Base-by-base conservation (phyloP, 2,797 vertebrate species). In the Cuculus canorus region DNA sequence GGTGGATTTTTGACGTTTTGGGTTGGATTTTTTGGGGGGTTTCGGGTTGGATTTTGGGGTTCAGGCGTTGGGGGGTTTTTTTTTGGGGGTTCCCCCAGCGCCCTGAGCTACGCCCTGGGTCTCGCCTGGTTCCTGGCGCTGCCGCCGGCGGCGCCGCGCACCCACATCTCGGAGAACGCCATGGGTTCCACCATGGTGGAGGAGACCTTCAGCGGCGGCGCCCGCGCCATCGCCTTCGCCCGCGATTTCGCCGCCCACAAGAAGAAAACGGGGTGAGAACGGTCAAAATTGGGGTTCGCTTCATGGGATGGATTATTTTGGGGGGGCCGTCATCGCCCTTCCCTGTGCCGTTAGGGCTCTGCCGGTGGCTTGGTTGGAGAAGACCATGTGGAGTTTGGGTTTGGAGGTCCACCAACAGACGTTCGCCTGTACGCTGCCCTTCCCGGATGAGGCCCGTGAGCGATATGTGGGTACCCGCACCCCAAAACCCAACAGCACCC, bases 141-240 rank as follows among this genome's bases (percentile, higher is more conserved):
- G 91, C 98, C 98, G 64, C 98, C 99, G 0, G 98, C 99, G 80
- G 98, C 98, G 3, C 97, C 99, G 92, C 98, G 98, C 57, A 98
- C 98, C 0, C 99, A 99, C 97, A 99, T 99, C 98, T 99, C 99
- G 0, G 99, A 99, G 97, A 99, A 99, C 13, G 99, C 99, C 92
- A 99, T 99, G 99, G 99, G 99, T 3, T 99, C 99, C 82, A 99
- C 99, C 71, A 99, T 99, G 99, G 99, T 99, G 94, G 99, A 99
- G 96, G 99, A 99, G 97, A 98, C 98, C 69, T 99, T 99, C 56
- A 97, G 97, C 3, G 94, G 97, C 1, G 99, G 98, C 5, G 98
- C 99, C 73, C 96, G 98, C 24, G 99, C 98, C 3, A 97, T 99
- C 72, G 95, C 93, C 78, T 98, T 98, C 0, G 98, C 97, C 76